Evolutionary conservation across 2,797 vertebrate species (phyloP).

Genomic region (Phoebastria nigripes): DNA sequence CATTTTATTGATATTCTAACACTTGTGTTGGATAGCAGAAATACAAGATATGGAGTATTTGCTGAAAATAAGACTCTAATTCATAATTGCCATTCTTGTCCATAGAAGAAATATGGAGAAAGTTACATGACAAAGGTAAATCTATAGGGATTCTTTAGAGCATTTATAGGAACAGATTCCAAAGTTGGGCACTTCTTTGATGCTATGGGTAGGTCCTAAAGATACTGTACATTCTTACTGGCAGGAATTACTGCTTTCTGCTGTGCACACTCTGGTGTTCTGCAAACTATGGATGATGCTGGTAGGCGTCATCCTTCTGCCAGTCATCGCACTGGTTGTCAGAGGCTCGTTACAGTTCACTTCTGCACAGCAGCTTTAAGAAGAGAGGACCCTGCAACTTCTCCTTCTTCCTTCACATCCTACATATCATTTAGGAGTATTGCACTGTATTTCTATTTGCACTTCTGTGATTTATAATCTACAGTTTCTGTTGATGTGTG

Average conservation of each 20-base stretch:
- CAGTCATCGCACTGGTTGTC: neutral
- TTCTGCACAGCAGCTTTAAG: neutral
- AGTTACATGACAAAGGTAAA: neutral
- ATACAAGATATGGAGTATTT: neutral
- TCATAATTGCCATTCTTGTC: neutral
- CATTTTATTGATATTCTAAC: neutral
- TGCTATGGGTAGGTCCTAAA: neutral
- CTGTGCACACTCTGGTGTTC: neutral
- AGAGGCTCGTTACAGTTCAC: neutral
- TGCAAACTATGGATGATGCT: neutral
- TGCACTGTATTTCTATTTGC: neutral
- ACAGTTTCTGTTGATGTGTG: neutral
- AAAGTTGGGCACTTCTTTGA: neutral
- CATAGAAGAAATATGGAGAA: neutral
- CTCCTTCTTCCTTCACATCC: neutral
- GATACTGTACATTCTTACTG: neutral
- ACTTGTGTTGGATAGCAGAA: neutral
- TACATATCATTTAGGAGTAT: neutral
- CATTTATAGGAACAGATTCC: neutral
- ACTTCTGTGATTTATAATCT: neutral
- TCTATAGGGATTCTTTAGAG: neutral
- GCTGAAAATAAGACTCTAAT: neutral
- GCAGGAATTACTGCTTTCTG: neutral
- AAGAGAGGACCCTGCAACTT: neutral
- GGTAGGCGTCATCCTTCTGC: neutral